These are phyloP conservation scores for Gobio gobio DNA, from an alignment of 2,113 vertebrate genomes.

Conservation along the genomic window DNA sequence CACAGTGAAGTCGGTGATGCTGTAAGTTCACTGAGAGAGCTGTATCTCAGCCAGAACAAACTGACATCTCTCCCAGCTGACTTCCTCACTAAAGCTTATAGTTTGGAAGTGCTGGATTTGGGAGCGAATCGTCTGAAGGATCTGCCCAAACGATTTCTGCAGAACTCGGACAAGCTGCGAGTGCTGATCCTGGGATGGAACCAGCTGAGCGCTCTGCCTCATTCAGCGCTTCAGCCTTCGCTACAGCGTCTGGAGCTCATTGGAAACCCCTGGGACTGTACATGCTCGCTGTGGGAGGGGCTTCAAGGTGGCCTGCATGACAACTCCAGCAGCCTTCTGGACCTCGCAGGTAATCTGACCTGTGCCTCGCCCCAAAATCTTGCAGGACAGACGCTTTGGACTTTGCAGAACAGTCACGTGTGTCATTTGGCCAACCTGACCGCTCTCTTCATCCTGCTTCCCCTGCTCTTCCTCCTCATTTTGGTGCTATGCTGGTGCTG, in stretches of 20 bases:
- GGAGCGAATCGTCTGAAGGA: constrained; percentile 76
- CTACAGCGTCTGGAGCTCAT: constrained; percentile 77
- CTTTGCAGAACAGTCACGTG: constrained; percentile 65
- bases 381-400: constrained; percentile 61
- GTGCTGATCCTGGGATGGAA: constrained; percentile 79
- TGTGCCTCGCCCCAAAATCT: constrained; percentile 75
- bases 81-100: constrained; percentile 77
- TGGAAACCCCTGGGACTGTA: constrained; percentile 84
- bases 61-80: constrained; percentile 73
- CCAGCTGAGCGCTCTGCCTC: constrained; percentile 72
- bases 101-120: constrained; percentile 78
- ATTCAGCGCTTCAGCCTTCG: constrained; percentile 70
- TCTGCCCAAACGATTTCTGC: constrained; percentile 79
- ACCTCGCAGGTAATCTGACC: constrained; percentile 67
- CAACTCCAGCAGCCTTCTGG: constrained; percentile 61
- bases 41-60: constrained; percentile 80
- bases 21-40: constrained; percentile 66
- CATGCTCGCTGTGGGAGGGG: constrained; percentile 75
- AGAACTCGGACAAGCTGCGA: constrained; percentile 71
- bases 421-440: constrained; percentile 78
- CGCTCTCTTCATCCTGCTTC: constrained; percentile 82
- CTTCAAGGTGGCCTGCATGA: constrained; percentile 54
- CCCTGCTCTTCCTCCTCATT: constrained; percentile 72
- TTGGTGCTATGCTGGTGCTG: constrained; percentile 83
- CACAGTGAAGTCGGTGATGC: background rate